Conservation (phyloP, 2,888 invertebrate species). For the Zaprionus lineosus region DNA sequence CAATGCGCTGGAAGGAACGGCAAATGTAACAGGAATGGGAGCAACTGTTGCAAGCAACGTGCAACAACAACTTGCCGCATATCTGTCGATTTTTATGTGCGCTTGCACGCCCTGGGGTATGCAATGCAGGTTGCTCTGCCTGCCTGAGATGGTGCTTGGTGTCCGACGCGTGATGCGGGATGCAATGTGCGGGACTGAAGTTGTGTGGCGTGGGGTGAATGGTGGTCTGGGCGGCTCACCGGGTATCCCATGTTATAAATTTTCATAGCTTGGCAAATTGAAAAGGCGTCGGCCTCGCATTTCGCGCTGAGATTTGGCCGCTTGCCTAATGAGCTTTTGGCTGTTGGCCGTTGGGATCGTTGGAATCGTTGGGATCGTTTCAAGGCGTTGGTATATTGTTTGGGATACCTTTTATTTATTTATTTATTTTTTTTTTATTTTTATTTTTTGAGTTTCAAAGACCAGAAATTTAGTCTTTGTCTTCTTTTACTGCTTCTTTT, state of each 20-base stretch:
- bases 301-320: slow-evolving; percentile 64
- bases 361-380: too few relatives aligned
- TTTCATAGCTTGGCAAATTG: slow-evolving; percentile 73
- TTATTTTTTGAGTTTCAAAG: too few relatives aligned
- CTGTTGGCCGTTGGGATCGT: neutral
- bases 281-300: slow-evolving; percentile 72
- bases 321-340: slow-evolving; percentile 70
- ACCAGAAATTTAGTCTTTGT: neutral
- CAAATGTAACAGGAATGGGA: slow-evolving; percentile 23
- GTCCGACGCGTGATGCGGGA: too few relatives aligned
- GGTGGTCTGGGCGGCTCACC: slow-evolving; percentile 56
- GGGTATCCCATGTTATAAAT: slow-evolving; percentile 60
- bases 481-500: neutral
- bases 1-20: slow-evolving; percentile 58
- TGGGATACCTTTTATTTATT: too few relatives aligned
- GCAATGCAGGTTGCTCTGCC: slow-evolving; percentile 59
- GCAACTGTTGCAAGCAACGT: slow-evolving; percentile 16
- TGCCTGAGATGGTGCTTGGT: neutral
- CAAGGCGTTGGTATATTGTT: neutral
- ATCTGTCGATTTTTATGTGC: slow-evolving; percentile 81
- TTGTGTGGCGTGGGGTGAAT: too few relatives aligned
- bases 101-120: slow-evolving; percentile 78
- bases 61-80: slow-evolving; percentile 49
- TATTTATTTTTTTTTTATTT: too few relatives aligned
- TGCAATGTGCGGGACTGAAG: neutral